These are phyloP conservation scores for Chaitophorus viminalis DNA, from an alignment of 2,888 invertebrate species.

Conservation along the genomic window DNA sequence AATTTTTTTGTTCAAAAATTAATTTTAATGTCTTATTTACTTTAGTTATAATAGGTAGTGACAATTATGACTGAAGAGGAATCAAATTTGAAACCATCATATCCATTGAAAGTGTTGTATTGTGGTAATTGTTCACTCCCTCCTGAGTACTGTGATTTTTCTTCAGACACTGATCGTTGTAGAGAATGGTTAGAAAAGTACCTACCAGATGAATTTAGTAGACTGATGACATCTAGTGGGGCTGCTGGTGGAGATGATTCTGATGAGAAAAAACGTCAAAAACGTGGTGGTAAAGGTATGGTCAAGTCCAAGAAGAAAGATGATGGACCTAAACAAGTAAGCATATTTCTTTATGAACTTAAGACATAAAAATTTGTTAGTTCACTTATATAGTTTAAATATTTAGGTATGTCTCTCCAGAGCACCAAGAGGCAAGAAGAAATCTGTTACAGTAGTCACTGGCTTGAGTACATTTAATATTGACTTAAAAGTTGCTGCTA, in stretches of 20 bases:
- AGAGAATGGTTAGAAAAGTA: conserved; percentile 96
- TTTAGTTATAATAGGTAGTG: not conserved
- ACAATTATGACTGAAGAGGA: conserved; percentile 54
- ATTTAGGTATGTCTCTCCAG: conserved; percentile 74
- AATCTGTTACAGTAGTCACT: conserved; percentile 96
- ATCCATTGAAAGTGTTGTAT: conserved; percentile 86
- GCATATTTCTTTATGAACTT: conserved; percentile 65
- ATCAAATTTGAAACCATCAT: conserved; percentile 67
- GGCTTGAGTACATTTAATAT: conserved; percentile 96
- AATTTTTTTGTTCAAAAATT: not conserved
- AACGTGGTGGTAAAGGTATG: conserved; percentile 96
- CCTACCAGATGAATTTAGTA: conserved; percentile 92
- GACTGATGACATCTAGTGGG: conserved; percentile 76
- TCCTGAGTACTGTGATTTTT: conserved; percentile 98
- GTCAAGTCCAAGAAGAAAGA: conserved; percentile 95
- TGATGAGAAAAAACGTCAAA: conserved; percentile 95
- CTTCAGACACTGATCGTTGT: conserved; percentile 97
- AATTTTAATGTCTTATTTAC: not conserved
- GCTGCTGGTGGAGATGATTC: conserved; percentile 76
- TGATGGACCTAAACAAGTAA: conserved; percentile 84
- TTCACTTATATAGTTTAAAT: conserved; percentile 49
- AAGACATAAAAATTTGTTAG: not conserved
- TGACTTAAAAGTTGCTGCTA: conserved; percentile 96
- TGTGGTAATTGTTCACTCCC: conserved; percentile 95
- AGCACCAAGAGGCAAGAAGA: conserved; percentile 97